Evolutionary conservation across 2,113 vertebrate species (phyloP), one percentile per base, ranked within the genome.

Genomic region (Callipepla squamata): DNA sequence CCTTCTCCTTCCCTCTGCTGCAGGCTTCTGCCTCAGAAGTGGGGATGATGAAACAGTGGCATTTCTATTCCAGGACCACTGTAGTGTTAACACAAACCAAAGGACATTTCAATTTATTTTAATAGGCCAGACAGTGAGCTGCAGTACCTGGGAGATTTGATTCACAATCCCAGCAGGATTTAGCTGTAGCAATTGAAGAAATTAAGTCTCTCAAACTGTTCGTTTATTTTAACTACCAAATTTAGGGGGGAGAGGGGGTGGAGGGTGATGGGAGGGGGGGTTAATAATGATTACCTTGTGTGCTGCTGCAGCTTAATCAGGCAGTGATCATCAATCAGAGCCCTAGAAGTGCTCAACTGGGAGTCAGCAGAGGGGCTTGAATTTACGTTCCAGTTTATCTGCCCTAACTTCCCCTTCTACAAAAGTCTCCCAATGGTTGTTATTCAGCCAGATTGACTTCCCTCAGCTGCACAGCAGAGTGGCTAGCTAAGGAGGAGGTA

Each of bases 31-130:
- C 30, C 21, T 11, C 44, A 36, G 40, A 8, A 57, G 6, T 3
- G 7, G 8, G 25, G 9, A 4, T 1, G 1, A 53, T 23, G 28
- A 45, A 69, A 32, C 2, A 3, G 18, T 42, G 22, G 13, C 36
- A 38, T 42, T 88, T 67, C 38, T 90, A 28, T 32, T 70, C 18
- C 28, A 70, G 45, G 72, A 20, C n/a, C n/a, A 5, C 1, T 3
- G 21, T 4, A 28, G 19, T 1, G 13, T 81, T 81, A 57, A 30
- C 13, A 26, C 47, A 40, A 91, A 76, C 6, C 48, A 73, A 48
- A 62, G 25, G 36, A 53, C 11, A 17, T 76, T 65, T 82, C 51
- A 48, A 26, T 73, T 80, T 76, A 1, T 80, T 67, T 76, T 57
- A 67, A 67, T 72, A 7, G 0, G 3, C 48, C 34, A 80, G 42